Evolutionary conservation across 2,113 vertebrate species (phyloP).

Genomic region (Hemichromis elongatus): DNA sequence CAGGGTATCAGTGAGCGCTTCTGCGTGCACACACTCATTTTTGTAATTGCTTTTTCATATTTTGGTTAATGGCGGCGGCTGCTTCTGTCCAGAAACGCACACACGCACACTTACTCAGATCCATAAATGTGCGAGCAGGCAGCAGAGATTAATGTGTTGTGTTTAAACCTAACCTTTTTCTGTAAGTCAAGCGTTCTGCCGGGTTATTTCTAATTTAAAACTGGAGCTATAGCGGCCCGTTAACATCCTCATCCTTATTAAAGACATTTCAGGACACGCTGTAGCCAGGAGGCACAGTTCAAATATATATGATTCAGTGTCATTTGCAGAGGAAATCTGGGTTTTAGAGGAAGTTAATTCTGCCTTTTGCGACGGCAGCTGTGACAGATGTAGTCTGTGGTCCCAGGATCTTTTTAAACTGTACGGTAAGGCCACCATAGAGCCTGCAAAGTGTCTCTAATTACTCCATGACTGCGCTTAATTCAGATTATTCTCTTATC

Average conservation of each 20-base stretch:
- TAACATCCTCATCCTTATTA: slow-evolving; percentile 70
- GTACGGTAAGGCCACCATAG: neutral
- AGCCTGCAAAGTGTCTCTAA: neutral
- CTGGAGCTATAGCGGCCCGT: slow-evolving; percentile 57
- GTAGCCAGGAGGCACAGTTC: slow-evolving; percentile 67
- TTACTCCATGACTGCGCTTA: neutral
- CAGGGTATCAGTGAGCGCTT: slow-evolving; percentile 5
- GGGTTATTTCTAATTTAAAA: slow-evolving; percentile 73
- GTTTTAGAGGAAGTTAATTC: slow-evolving; percentile 65
- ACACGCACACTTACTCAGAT: slow-evolving; percentile 1
- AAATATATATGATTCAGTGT: slow-evolving; percentile 72
- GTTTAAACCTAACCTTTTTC: slow-evolving; percentile 72
- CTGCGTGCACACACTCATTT: slow-evolving; percentile 26
- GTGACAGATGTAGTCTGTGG: slow-evolving; percentile 18
- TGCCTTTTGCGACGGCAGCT: slow-evolving; percentile 9
- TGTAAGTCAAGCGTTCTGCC: slow-evolving; percentile 61
- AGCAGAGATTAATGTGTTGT: slow-evolving; percentile 68
- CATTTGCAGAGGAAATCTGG: slow-evolving; percentile 68
- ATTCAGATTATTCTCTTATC: neutral
- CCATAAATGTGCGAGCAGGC: slow-evolving; percentile 52
- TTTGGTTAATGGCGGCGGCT: slow-evolving; percentile 28
- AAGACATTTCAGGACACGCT: slow-evolving; percentile 68
- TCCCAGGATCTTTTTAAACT: neutral
- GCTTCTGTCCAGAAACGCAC: neutral
- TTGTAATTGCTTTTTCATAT: slow-evolving; percentile 56